A percentile compares a stretch with the other conserved stretches of the same genome.
These are phyloP conservation scores for Tetramorium simillimum DNA, from an alignment of 1,140 invertebrate genomes.

Conservation along the genomic window DNA sequence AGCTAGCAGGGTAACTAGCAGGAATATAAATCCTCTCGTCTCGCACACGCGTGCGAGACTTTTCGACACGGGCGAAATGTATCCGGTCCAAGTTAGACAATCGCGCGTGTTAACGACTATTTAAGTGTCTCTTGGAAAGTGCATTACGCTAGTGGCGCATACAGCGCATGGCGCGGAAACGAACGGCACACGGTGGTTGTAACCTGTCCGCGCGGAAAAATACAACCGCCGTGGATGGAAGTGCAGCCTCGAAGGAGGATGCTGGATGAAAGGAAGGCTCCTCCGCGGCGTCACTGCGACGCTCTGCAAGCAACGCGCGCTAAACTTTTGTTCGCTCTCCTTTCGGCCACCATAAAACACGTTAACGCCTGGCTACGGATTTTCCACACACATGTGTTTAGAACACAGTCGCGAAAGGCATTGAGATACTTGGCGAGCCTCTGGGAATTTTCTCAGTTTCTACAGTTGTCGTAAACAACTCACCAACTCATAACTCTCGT, in stretches of 20 bases:
- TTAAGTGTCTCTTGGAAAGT: conserved; percentile 47
- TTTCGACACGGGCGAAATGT: background rate
- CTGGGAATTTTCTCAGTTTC: conserved; percentile 40
- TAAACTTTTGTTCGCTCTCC: conserved; percentile 66
- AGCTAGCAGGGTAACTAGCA: background rate
- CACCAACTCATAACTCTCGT: conserved; percentile 25
- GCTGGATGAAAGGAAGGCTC: conserved; percentile 6
- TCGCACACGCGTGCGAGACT: background rate
- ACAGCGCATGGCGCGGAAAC: conserved; percentile 21
- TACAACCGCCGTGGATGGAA: conserved; percentile 19
- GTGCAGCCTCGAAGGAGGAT: conserved; percentile 11
- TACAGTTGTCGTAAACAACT: conserved; percentile 54
- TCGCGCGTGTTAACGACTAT: conserved; percentile 35
- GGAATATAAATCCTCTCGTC: background rate
- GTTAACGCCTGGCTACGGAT: conserved; percentile 52
- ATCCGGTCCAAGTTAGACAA: conserved; percentile 25
- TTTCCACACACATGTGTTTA: conserved; percentile 29
- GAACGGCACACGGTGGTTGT: background rate
- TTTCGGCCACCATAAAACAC: conserved; percentile 67
- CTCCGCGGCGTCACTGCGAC: conserved; percentile 46
- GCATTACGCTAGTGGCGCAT: conserved; percentile 6
- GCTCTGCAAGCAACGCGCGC: conserved; percentile 60
- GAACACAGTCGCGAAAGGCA: conserved; percentile 25
- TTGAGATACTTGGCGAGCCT: conserved; percentile 25
- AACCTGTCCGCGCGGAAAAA: conserved; percentile 38